Conservation (phyloP, 2,888 invertebrate species). For the Agonopterix arenella region DNA sequence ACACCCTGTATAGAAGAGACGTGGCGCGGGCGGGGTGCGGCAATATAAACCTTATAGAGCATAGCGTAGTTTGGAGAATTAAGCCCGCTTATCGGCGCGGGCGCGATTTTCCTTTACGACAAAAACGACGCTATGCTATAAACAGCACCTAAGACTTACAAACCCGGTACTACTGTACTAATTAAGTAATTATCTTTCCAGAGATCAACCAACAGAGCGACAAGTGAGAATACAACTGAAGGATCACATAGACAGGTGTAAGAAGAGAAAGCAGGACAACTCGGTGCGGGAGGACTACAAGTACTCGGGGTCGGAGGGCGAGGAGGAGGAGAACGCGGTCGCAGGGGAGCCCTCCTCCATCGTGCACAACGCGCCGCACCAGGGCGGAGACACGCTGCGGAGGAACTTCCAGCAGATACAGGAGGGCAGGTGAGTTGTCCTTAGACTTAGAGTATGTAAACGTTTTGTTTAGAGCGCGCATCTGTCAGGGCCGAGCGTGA, state of each 20-base stretch:
- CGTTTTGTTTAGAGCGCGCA: neutral
- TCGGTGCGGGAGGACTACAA: slow-evolving; percentile 84
- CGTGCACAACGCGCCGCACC: slow-evolving; percentile 85
- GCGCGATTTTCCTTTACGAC: no score
- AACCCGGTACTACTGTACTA: neutral
- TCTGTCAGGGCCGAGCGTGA: no score
- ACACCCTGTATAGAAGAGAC: no score
- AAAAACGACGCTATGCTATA: no score
- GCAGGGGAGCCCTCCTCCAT: slow-evolving; percentile 97
- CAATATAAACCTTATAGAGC: no score
- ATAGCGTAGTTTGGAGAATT: no score
- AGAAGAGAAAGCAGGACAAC: slow-evolving; percentile 95
- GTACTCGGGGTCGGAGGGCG: slow-evolving; percentile 98
- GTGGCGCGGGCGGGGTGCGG: no score
- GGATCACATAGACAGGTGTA: slow-evolving; percentile 98
- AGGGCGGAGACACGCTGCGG: slow-evolving; percentile 95
- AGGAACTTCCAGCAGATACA: slow-evolving; percentile 99
- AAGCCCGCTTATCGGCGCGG: no score
- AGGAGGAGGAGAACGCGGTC: slow-evolving; percentile 94
- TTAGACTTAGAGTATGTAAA: neutral
- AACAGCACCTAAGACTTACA: no score
- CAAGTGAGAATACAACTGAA: slow-evolving; percentile 99
- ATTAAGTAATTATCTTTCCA: slow-evolving; percentile 20
- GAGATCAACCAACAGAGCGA: slow-evolving; percentile 98
- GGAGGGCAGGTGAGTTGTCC: slow-evolving; percentile 76